Evolutionary conservation across 2,797 vertebrate genomes (phyloP), one percentile per base, ranked within the genome.

Genomic region (Euthynnus affinis): DNA sequence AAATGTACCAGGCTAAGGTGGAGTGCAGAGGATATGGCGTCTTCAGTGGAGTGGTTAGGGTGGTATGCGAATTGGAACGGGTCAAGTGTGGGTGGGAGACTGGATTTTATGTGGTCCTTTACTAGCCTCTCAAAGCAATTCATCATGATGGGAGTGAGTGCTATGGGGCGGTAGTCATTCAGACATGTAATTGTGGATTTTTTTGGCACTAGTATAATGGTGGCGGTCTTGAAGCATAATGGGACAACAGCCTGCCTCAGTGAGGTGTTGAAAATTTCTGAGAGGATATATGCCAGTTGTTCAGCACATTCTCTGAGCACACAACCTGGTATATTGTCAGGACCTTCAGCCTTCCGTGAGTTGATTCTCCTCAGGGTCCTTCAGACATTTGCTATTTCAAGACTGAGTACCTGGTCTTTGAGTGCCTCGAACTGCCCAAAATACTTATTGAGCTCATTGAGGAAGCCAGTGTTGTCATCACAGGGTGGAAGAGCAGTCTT

Each of bases 161-260:
- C 9, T 5, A 32, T 6, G 1, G 68, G n/a, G 2, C 12, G 0
- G 2, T 17, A 25, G n/a, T 44, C n/a, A 22, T 48, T 48, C 0
- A 71, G 13, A 10, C 1, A 0, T 4, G 42, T 17, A 6, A 27
- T 9, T 29, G 42, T 1, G 17, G 44, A 15, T 48, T 64, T 64
- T 13, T 48, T 64, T 5, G 42, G 44, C 6, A 48, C 15, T n/a
- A 32, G 27, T 22, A 37, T n/a, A 9, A 44, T 15, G 9, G 25
- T n/a, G 4, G 27, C 1, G 14, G 18, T 8, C 0, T 25, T 75
- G 0, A 51, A 60, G 25, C 18, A 42, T 37, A 9, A 3, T 14
- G 29, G 63, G 1, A 66, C 4, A 9, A 29, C 9, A 14, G 0
- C 49, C 27, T 46, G 20, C 3, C 0, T 0, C 56, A 55, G 37